Evolutionary conservation across 1,140 invertebrate genomes (phyloP), one percentile per base, ranked within the genome.

Genomic region (Scaptomyza hsui): DNA sequence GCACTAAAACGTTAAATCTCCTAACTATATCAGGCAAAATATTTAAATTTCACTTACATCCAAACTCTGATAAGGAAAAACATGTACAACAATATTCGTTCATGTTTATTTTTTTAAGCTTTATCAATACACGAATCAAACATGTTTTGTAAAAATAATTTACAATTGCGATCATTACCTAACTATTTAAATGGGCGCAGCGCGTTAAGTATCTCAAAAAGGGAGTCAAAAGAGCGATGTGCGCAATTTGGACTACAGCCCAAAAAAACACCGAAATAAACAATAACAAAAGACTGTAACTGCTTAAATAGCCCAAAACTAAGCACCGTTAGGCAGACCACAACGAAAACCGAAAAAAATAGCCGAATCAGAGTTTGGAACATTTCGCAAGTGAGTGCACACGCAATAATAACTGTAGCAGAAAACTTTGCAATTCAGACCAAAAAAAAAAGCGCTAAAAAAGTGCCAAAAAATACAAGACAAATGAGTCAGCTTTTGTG

Each of bases 371-470:
- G 26, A 51, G 24, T 18, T 49, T 32, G 32, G 9, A 64, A 42
- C 37, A 49, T 71, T 65, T 71, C 61, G 68, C 68, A 71, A 71
- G 53, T 35, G 45, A 65, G n/a, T 52, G 68, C 52, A 71, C 68
- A 71, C 61, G 68, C 68, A 71, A 71, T 65, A 71, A 57, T 57
- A 71, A 71, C 67, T 70, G 67, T 70, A 70, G 67, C 67, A 64
- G 67, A 70, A 70, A 70, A 42, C 67, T 42, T 32, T 64, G 60
- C 67, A 41, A 29, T 9, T 5, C 24, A 24, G 24, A 24, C 2
- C 6, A 24, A 55, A 69, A 62, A 32, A 15, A 15, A 24, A 13
- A 9, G 16, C n/a, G 35, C 16, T 24, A n/a, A 12, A 15, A 63
- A 69, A 61, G 10, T 15, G 49, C 49, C 67, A 10, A 70, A 62